Conservation (phyloP, 2,888 invertebrate species). For the Eurytoma californica region DNA sequence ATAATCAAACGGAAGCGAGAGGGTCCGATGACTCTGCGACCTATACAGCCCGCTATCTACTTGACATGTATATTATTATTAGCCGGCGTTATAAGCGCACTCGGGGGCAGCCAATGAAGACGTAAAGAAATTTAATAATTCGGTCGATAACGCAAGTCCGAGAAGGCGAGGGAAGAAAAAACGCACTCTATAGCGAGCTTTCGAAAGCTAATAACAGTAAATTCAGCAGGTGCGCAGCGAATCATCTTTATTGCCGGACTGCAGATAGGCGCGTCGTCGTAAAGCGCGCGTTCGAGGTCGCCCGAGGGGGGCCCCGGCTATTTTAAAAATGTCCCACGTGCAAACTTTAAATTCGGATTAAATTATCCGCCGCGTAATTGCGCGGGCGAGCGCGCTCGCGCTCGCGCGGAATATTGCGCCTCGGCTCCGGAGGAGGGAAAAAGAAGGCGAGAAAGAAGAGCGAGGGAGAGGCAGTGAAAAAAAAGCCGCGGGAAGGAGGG, state of each 20-base stretch:
- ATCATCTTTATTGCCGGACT: slow-evolving; percentile 41
- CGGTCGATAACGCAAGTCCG: slow-evolving; percentile 15
- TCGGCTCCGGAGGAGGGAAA: not conserved
- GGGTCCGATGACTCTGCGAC: not conserved
- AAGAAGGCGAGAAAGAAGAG: not conserved
- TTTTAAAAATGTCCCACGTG: slow-evolving; percentile 49
- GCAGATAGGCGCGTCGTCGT: slow-evolving; percentile 44
- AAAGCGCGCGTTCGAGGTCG: slow-evolving; percentile 36
- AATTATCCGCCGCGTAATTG: slow-evolving; percentile 53
- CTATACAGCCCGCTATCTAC: not conserved
- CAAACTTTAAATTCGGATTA: slow-evolving; percentile 55
- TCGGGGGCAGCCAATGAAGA: slow-evolving; percentile 31
- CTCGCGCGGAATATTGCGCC: slow-evolving; percentile 15
- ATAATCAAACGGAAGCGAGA: slow-evolving; percentile 4
- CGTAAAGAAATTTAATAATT: slow-evolving; percentile 41
- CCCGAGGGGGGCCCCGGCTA: not conserved
- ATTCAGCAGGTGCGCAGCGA: slow-evolving; percentile 42
- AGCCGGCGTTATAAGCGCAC: not conserved
- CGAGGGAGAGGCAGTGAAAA: not conserved
- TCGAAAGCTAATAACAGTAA: slow-evolving; percentile 53
- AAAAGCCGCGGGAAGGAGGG: not conserved
- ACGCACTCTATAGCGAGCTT: slow-evolving; percentile 34
- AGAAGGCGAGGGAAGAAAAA: not conserved
- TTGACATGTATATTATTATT: slow-evolving; percentile 34
- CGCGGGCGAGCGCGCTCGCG: slow-evolving; percentile 9